Base-by-base conservation (phyloP, 2,888 invertebrate species). In the Acrocera orbiculus region DNA sequence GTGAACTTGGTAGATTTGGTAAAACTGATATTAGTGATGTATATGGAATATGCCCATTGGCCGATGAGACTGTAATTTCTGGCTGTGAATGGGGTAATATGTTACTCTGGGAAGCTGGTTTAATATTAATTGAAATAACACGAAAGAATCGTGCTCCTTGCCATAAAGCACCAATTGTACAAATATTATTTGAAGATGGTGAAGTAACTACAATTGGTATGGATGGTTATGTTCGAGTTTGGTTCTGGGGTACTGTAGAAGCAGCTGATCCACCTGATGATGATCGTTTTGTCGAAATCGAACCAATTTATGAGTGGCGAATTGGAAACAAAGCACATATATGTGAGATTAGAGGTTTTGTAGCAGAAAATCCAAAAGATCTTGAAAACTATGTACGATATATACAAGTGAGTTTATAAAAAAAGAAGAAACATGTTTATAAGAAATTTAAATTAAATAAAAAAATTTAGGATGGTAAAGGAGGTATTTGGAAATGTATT, bases 241-340 rank as follows among this genome's bases (percentile, higher is more conserved):
- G 92, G 90, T 85, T 80, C 59, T 89, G 87, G 67, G 85, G 86
- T 45, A 77, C 79, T 0, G 82, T 90, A n/a, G 86, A 89, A 44
- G 71, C 78, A 40, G 81, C 87, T 0, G 82, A 89, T 56, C 76
- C 79, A 0, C 71, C 77, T 0, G 85, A 86, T 45, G 79, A 82
- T 5, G 76, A 82, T 45, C 70, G 73, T 5, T 73, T 72, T 38
- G 72, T 87, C 16, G 79, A 85, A 57, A 69, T 87, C 36, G 86
- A 89, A 52, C 89, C 90, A 2, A 78, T 81, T 34, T 81, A 81
- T 46, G 87, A 89, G 54, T 75, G 83, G 46, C 67, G 69, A 43
- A 73, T 77, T 14, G 62, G 63, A 2, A 5, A 16, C 6, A 34
- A 36, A 11, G 30, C 39, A 20, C 39, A 41, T 5, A 16, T 31